A percentile compares a stretch with the other conserved stretches of the same genome.
These are phyloP conservation scores for Drosophila chauvacae DNA, from an alignment of 1,140 invertebrate species.

Conservation along the genomic window DNA sequence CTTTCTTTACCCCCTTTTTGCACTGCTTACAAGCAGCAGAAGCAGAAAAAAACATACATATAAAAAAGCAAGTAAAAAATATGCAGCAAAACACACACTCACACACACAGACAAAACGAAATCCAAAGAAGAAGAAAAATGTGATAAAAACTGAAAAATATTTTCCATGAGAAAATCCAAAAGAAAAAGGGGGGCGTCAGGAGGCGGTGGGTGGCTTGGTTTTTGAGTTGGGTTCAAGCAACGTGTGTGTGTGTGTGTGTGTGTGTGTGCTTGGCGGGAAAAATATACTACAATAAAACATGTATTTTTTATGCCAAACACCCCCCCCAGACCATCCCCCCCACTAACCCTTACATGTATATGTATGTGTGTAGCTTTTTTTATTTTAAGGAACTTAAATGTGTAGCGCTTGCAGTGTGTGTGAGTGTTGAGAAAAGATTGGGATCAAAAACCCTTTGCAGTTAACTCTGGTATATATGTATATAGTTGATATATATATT, in stretches of 20 bases:
- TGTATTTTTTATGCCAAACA: constrained; percentile 80
- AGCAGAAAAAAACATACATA: constrained; percentile 33
- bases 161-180: constrained; percentile 82
- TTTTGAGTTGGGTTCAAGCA: constrained; percentile 30
- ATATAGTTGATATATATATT: not conserved
- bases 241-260: constrained; percentile 22
- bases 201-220: constrained; percentile 6
- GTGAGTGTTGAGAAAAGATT: constrained; percentile 28
- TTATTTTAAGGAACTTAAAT: constrained; percentile 79
- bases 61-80: constrained; percentile 36
- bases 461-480: constrained; percentile 29
- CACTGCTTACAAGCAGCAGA: constrained; percentile 40
- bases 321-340: constrained; percentile 13
- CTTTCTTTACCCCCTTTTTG: not conserved
- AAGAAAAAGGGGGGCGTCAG: constrained; percentile 45
- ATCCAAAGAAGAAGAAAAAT: constrained; percentile 69
- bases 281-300: constrained; percentile 83
- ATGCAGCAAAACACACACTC: constrained; percentile 33
- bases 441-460: constrained; percentile 79
- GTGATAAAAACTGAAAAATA: constrained; percentile 78
- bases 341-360: not conserved
- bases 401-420: constrained; percentile 62
- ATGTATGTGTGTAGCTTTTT: constrained; percentile 29
- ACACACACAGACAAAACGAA: constrained; percentile 48
- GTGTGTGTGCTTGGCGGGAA: constrained; percentile 64